phyloP scores from a whole-genome alignment of 2,113 vertebrate species.

The Hipposideros armiger region DNA sequence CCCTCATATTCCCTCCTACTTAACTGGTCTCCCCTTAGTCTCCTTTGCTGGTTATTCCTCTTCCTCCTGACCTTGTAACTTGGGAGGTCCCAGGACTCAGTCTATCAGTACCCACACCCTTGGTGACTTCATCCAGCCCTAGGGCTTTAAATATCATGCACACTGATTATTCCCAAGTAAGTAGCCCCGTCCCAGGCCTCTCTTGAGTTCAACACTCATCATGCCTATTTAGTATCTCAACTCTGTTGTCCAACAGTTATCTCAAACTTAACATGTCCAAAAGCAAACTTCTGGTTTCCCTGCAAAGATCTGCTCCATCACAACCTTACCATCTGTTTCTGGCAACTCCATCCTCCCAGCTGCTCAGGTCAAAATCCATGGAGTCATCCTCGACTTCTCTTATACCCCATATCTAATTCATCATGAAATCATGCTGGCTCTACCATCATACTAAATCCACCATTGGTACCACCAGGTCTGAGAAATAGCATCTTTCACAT shows the following conservation, averaged over 20 bases:
- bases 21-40: neutral
- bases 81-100: neutral
- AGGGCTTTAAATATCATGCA: neutral
- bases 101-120: neutral
- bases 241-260: slow-evolving; percentile 14
- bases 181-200: neutral
- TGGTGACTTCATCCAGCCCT: neutral
- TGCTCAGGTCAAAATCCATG: neutral
- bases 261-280: neutral
- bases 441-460: neutral
- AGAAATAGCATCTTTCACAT: neutral
- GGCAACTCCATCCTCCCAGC: neutral
- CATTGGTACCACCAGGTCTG: neutral
- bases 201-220: neutral
- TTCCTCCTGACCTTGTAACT: neutral
- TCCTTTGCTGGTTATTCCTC: neutral
- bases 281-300: slow-evolving; percentile 31
- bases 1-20: neutral
- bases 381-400: neutral
- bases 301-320: neutral
- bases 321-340: neutral
- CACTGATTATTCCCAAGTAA: neutral
- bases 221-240: neutral
- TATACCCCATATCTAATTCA: neutral
- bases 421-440: neutral